Percentiles rank a stretch among this genome's conserved stretches.
Conservation (phyloP, 1,140 invertebrate species). For the Argopecten irradians region DNA sequence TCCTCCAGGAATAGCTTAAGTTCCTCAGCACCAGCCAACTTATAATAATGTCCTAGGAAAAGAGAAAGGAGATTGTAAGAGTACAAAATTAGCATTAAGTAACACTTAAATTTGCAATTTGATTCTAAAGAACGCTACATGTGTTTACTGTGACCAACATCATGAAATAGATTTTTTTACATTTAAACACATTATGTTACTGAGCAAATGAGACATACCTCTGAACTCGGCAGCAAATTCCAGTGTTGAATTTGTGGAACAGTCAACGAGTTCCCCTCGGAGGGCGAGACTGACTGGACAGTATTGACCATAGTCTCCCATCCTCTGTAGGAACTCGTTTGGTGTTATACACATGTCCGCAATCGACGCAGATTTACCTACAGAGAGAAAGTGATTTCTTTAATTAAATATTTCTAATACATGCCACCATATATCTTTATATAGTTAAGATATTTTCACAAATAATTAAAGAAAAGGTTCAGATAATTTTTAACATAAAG, state of each 20-base stretch:
- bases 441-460: not conserved
- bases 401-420: not conserved
- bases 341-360: slow-evolving; percentile 76
- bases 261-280: slow-evolving; percentile 75
- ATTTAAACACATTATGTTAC: not conserved
- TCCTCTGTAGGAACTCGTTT: slow-evolving; percentile 71
- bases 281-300: slow-evolving; percentile 76
- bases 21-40: slow-evolving; percentile 71
- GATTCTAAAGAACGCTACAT: not conserved
- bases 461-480: not conserved
- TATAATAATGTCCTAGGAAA: slow-evolving; percentile 75
- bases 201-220: slow-evolving; percentile 61
- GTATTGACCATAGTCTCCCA: slow-evolving; percentile 76
- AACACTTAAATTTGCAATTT: not conserved
- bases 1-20: slow-evolving; percentile 71
- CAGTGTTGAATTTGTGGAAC: slow-evolving; percentile 66
- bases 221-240: slow-evolving; percentile 76
- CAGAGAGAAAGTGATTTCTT: slow-evolving; percentile 26
- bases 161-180: not conserved
- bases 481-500: too few species aligned
- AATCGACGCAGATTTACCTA: slow-evolving; percentile 74
- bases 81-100: not conserved
- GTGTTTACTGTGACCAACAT: not conserved
- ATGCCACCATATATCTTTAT: not conserved
- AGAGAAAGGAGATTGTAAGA: not conserved